phyloP scores from a whole-genome alignment of 1,140 invertebrate species.

The Lamellibrachia luymesi region DNA sequence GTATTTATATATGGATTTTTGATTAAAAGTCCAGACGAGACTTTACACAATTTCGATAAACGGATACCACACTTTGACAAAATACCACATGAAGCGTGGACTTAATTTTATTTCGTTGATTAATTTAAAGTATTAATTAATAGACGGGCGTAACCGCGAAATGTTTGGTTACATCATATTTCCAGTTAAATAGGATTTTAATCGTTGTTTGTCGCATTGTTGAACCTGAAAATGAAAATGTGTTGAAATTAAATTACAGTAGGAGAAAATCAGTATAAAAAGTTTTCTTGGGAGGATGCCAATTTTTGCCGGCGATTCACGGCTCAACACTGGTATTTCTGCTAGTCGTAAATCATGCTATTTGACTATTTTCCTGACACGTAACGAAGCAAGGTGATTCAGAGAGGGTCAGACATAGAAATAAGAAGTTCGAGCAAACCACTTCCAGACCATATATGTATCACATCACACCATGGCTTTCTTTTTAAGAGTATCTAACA shows the following conservation, averaged over 20 bases:
- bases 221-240: background rate
- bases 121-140: background rate
- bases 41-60: background rate
- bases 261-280: background rate
- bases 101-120: background rate
- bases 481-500: background rate
- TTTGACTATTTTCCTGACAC: background rate
- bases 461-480: background rate
- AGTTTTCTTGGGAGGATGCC: background rate
- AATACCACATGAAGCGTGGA: background rate
- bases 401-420: background rate
- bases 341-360: background rate
- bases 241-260: background rate
- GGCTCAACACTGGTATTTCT: background rate
- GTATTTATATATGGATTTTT: background rate
- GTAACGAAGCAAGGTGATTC: background rate
- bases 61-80: background rate
- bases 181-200: conserved; percentile 1
- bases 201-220: background rate
- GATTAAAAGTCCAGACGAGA: background rate
- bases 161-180: background rate
- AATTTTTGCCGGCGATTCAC: too few relatives aligned
- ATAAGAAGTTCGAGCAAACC: background rate
- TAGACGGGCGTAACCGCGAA: background rate
- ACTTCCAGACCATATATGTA: background rate